These are phyloP conservation scores for Scaptomyza parva DNA, from an alignment of 2,888 invertebrate genomes.

Conservation along the genomic window DNA sequence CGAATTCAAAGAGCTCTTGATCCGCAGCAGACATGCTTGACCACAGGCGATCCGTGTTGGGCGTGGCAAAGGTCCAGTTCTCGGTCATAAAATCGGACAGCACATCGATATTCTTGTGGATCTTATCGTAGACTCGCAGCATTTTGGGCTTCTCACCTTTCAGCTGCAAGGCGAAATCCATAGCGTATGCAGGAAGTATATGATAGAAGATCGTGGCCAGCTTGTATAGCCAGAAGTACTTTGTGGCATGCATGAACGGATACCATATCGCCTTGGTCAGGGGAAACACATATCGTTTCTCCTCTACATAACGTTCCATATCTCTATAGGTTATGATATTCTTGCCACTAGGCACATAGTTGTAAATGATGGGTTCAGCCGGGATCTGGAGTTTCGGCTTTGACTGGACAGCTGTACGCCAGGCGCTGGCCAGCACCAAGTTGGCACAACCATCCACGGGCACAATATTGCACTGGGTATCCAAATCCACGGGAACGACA, in stretches of 20 bases:
- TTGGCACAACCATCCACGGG: constrained; percentile 85
- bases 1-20: constrained; percentile 89
- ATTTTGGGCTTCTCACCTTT: constrained; percentile 83
- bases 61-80: constrained; percentile 90
- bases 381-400: constrained; percentile 27
- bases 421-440: constrained; percentile 84
- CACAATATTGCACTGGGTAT: constrained; percentile 82
- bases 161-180: constrained; percentile 85
- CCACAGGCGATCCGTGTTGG: constrained; percentile 86
- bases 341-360: constrained; percentile 92
- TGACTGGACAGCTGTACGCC: constrained; percentile 81
- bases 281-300: constrained; percentile 84
- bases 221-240: constrained; percentile 82
- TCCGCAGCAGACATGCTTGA: constrained; percentile 83
- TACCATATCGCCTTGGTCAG: constrained; percentile 89
- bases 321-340: constrained; percentile 92
- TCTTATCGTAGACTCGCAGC: constrained; percentile 91
- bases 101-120: constrained; percentile 91
- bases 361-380: constrained; percentile 86
- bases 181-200: constrained; percentile 87
- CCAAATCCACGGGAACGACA: constrained; percentile 74
- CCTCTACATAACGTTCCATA: constrained; percentile 83
- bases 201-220: constrained; percentile 87
- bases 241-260: constrained; percentile 86
- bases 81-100: constrained; percentile 90